Evolutionary conservation across 2,797 vertebrate genomes (phyloP).

Genomic region (Ficedula albicollis): DNA sequence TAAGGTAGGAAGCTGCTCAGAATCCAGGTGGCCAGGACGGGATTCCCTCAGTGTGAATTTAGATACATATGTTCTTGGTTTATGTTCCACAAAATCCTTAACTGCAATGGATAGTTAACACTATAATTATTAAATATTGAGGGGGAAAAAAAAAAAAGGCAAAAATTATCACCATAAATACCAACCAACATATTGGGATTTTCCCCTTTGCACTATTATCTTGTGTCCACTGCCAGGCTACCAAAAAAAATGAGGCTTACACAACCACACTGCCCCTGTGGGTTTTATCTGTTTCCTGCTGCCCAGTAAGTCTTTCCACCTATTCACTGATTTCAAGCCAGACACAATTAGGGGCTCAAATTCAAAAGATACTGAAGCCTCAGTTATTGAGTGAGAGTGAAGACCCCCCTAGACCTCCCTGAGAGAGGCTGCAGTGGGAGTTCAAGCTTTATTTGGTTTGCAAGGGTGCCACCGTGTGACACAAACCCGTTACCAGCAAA

Average conservation of each 20-base stretch:
- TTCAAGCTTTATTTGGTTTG: neutral
- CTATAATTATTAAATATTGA: neutral
- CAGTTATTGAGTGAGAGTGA: neutral
- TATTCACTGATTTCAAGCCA: neutral
- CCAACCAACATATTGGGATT: neutral
- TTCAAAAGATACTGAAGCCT: neutral
- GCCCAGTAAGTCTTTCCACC: neutral
- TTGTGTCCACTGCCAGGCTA: neutral
- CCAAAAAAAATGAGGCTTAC: neutral
- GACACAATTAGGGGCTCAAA: neutral
- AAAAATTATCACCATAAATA: neutral
- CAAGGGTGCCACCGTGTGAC: slow-evolving; percentile 52
- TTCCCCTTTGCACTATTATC: neutral
- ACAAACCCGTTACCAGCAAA: neutral
- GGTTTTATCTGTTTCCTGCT: neutral
- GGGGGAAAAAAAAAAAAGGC: neutral
- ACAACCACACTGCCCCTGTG: neutral
- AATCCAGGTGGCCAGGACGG: accelerated
- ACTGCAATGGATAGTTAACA: neutral
- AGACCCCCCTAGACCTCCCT: neutral
- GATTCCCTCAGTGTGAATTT: neutral
- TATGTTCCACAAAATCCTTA: neutral
- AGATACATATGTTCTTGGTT: neutral
- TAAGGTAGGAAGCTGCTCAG: neutral
- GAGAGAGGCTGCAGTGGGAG: neutral